Conservation (phyloP, 2,888 invertebrate species). For the Boloria euphrosyne region DNA sequence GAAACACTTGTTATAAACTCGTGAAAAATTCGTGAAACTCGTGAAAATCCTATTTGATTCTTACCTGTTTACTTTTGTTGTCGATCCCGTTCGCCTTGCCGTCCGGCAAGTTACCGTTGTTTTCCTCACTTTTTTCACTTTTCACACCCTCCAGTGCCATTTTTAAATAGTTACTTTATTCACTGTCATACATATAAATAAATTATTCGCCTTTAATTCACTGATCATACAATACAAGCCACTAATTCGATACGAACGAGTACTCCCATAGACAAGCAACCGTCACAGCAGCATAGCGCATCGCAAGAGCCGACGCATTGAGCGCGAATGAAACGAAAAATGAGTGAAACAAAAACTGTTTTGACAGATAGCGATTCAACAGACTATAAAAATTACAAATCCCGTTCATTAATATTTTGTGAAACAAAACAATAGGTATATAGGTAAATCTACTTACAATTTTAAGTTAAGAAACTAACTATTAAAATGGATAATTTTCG, state of each 20-base stretch:
- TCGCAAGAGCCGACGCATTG: slow-evolving; percentile 68
- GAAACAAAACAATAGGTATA: too few species aligned
- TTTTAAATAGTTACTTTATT: slow-evolving; percentile 69
- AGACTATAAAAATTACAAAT: not conserved
- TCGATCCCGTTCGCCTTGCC: slow-evolving; percentile 81
- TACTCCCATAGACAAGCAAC: slow-evolving; percentile 73
- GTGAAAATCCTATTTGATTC: slow-evolving; percentile 50
- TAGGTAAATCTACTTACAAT: too few species aligned
- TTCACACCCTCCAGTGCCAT: slow-evolving; percentile 81
- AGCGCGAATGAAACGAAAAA: slow-evolving; percentile 71
- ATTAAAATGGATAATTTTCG: too few species aligned
- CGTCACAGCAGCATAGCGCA: slow-evolving; percentile 48
- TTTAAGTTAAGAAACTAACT: too few species aligned
- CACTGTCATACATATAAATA: slow-evolving; percentile 74
- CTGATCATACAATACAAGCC: slow-evolving; percentile 61
- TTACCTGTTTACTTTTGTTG: slow-evolving; percentile 83
- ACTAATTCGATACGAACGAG: slow-evolving; percentile 71
- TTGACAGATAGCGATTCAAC: slow-evolving; percentile 14
- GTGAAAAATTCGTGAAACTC: slow-evolving; percentile 45
- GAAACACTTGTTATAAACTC: not conserved
- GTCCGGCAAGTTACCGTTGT: slow-evolving; percentile 77
- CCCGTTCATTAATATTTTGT: too few species aligned
- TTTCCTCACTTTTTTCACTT: slow-evolving; percentile 81
- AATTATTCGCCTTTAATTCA: slow-evolving; percentile 58
- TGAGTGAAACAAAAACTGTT: slow-evolving; percentile 32